phyloP scores from a whole-genome alignment of 1,140 invertebrate species.

The Panagrolaimus sp. region DNA sequence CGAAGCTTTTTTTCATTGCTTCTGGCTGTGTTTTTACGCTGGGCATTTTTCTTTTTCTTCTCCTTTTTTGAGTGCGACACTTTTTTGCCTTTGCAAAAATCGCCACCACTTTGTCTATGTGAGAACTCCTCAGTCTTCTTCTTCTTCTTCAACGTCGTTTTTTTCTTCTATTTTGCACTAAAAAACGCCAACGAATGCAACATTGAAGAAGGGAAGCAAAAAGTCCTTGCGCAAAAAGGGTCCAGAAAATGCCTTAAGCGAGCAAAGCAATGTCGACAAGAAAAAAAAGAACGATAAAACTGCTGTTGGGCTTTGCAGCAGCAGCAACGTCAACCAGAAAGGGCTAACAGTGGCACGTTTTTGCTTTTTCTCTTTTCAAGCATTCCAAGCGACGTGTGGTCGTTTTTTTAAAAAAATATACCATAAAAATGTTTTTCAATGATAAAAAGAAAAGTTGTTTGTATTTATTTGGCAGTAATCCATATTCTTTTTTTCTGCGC shows the following conservation, averaged over 20 bases:
- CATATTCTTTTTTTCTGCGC: too few species aligned
- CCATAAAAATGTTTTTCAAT: neutral
- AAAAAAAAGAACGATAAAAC: conserved; percentile 2
- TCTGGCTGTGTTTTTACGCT: too few species aligned
- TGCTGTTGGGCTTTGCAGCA: neutral
- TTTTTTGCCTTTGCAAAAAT: too few species aligned
- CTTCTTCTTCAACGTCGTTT: neutral
- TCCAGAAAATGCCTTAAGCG: conserved; percentile 2
- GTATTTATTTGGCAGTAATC: too few species aligned
- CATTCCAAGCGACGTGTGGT: conserved; percentile 1
- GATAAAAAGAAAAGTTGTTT: too few species aligned
- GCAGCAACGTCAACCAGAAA: neutral
- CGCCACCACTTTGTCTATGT: neutral
- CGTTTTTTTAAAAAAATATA: neutral
- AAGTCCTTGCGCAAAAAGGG: neutral
- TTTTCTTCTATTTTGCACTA: conserved; percentile 1
- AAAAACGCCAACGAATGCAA: neutral
- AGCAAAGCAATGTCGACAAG: conserved; percentile 6
- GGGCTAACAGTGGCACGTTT: neutral
- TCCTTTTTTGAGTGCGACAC: too few species aligned
- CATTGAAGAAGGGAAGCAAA: neutral
- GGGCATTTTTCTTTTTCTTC: too few species aligned
- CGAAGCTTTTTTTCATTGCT: too few species aligned
- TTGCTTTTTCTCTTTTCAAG: neutral
- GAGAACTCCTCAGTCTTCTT: neutral